Evolutionary conservation across 2,113 vertebrate genomes (phyloP), one percentile per base, ranked within the genome.

Genomic region (Ctenomys sociabilis): DNA sequence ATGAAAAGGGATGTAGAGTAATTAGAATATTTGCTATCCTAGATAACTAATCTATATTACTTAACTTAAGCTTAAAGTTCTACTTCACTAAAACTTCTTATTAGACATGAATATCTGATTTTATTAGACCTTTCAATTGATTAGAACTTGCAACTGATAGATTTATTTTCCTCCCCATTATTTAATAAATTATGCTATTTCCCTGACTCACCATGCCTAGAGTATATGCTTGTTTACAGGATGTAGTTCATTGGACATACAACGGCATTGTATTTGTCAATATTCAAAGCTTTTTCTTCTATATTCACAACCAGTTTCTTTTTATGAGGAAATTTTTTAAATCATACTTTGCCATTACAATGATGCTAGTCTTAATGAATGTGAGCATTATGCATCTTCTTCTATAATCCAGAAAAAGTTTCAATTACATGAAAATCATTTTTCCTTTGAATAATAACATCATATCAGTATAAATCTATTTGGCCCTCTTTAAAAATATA

Each of bases 11-110:
- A 12, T 68, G 68, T 87, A 90, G 26, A 68, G 40, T n/a, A 83
- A 73, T 75, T 80, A 63, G 6, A 85, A 75, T 63, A 54, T 63
- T 81, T 89, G 17, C 35, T 93, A 7, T 81, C 16, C 77, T 95
- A 81, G 9, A 3, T 80, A 73, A 88, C 43, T 85, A 78, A 80
- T 77, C 9, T 77, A 13, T 77, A 45, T 93, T 35, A 85, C 16
- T 32, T 49, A 30, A 40, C 2, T 59, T 95, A 86, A 77, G 6
- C 26, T 64, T 85, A 78, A 88, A 54, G 22, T 92, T 32, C 19
- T 89, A 66, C 85, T 90, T 94, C 85, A 92, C 57, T 90, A 92
- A 90, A 85, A 92, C 68, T 85, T 92, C 75, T 80, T 92, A 52
- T 82, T 86, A 89, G 57, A n/a, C 59, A 94, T 75, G 7, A n/a